Evolutionary conservation across 2,797 vertebrate genomes (phyloP).

Genomic region (Danio albolineatus): DNA sequence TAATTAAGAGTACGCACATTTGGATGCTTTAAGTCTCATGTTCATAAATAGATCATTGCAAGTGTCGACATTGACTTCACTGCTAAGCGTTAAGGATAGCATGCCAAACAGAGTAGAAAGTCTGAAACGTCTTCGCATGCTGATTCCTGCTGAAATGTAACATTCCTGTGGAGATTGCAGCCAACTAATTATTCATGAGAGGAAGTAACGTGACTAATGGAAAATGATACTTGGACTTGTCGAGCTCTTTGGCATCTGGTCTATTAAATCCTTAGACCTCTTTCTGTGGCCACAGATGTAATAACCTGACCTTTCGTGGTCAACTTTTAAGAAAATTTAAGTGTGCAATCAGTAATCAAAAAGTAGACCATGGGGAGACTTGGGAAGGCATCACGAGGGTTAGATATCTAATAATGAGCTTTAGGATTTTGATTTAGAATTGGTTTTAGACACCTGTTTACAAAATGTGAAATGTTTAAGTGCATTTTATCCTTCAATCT

Average conservation of each 20-base stretch:
- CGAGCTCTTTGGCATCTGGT: constrained; percentile 37
- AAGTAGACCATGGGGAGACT: background rate
- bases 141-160: constrained; percentile 18
- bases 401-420: background rate
- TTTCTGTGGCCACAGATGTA: constrained; percentile 9
- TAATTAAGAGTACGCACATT: background rate
- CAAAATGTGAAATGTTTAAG: background rate
- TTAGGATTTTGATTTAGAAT: background rate
- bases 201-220: constrained; percentile 44
- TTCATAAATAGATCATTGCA: background rate
- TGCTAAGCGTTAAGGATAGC: background rate
- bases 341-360: constrained; percentile 8
- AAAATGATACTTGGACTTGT: constrained; percentile 39
- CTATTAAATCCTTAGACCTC: constrained; percentile 10
- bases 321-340: background rate
- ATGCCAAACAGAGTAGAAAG: background rate
- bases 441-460: background rate
- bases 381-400: background rate
- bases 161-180: constrained; percentile 37
- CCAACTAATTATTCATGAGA: constrained; percentile 44
- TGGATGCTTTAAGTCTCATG: background rate
- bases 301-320: constrained; percentile 4
- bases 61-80: background rate
- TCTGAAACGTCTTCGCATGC: background rate
- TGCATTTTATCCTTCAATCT: background rate